Evolutionary conservation across 2,888 invertebrate genomes (phyloP).

Genomic region (Protonemura montana): DNA sequence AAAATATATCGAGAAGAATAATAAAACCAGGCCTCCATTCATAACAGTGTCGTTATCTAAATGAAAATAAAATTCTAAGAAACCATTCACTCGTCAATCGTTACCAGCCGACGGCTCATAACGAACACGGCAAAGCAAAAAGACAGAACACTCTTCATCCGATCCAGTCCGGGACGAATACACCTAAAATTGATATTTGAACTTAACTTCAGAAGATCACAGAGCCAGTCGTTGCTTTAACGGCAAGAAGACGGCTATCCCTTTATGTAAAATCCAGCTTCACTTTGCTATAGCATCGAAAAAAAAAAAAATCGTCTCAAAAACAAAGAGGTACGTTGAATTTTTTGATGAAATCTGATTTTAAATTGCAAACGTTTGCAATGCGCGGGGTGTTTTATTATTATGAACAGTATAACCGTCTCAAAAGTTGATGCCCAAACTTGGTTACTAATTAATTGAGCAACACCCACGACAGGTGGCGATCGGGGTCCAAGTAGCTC

Average conservation of each 20-base stretch:
- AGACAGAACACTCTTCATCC: neutral
- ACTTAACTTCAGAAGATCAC: neutral
- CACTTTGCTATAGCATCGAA: neutral
- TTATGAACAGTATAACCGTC: too few species aligned
- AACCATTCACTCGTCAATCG: neutral
- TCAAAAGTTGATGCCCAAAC: too few species aligned
- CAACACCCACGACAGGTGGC: too few species aligned
- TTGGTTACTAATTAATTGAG: too few species aligned
- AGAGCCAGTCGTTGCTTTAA: neutral
- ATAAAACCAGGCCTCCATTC: neutral
- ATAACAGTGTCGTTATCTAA: neutral
- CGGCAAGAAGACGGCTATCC: neutral
- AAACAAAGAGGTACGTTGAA: neutral
- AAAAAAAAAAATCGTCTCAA: neutral
- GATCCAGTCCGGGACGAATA: neutral
- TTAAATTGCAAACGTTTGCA: neutral
- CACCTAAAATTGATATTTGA: neutral
- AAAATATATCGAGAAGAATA: neutral
- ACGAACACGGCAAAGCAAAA: neutral
- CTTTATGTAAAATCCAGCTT: neutral
- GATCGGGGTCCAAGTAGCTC: too few species aligned
- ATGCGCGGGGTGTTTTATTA: too few species aligned
- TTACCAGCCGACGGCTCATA: neutral
- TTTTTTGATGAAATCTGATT: neutral
- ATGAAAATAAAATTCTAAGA: neutral